Conservation (phyloP, 2,113 vertebrate species). For the Trematocara stigmaticum region DNA sequence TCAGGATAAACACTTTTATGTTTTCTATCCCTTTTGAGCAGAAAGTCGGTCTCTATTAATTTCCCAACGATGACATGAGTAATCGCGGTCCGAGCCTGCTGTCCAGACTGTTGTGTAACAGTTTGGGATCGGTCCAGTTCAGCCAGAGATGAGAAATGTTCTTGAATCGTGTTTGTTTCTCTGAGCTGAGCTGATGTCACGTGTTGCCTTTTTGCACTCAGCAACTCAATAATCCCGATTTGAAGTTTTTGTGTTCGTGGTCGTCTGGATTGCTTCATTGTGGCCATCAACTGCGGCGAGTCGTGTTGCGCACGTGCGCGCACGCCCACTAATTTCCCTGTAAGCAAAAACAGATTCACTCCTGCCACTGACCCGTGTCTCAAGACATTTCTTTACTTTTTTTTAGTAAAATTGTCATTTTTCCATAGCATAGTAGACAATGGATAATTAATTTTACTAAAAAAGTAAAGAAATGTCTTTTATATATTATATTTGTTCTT, state of each 20-base stretch:
- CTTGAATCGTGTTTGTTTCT: background rate
- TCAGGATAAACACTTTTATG: background rate
- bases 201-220: background rate
- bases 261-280: background rate
- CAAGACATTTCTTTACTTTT: background rate
- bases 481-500: background rate
- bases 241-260: background rate
- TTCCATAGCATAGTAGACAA: no score
- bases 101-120: constrained; percentile 20
- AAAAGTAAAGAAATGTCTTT: no score
- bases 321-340: background rate
- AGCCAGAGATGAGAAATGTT: constrained; percentile 23
- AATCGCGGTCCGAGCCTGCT: background rate
- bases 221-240: background rate
- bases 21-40: constrained; percentile 12
- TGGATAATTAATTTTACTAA: no score
- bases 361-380: background rate
- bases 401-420: background rate
- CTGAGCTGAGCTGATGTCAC: constrained; percentile 16
- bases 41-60: constrained; percentile 33
- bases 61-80: constrained; percentile 15
- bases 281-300: background rate
- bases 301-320: background rate
- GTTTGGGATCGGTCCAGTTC: constrained; percentile 18
- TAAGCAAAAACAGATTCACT: background rate